A percentile compares a stretch with the other conserved stretches of the same genome.
Evolutionary conservation across 2,113 vertebrate species (phyloP).

Genomic region (Furnarius figulus): DNA sequence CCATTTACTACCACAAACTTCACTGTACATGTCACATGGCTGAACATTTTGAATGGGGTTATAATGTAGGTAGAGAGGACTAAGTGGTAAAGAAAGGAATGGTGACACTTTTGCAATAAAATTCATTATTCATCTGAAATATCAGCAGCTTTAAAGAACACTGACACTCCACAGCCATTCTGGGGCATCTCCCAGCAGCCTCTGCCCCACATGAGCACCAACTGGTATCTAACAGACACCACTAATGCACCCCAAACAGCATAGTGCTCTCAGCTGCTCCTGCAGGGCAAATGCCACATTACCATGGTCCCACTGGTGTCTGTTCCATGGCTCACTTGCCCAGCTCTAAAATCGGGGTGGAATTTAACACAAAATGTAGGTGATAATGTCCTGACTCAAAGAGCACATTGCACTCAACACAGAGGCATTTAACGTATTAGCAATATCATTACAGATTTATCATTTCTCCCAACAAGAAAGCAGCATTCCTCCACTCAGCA

Average conservation of each 20-base stretch:
- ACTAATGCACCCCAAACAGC: background rate
- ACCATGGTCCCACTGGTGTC: rapidly evolving
- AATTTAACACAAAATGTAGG: background rate
- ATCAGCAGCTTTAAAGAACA: background rate
- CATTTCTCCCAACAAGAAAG: background rate
- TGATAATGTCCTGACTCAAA: background rate
- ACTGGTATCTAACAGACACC: background rate
- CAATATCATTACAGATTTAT: background rate
- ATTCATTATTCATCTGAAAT: background rate
- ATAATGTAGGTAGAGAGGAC: background rate
- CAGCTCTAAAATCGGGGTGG: background rate
- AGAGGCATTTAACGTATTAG: background rate
- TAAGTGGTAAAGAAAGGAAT: background rate
- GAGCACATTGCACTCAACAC: rapidly evolving
- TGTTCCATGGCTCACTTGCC: background rate
- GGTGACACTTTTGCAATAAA: background rate
- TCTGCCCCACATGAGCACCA: background rate
- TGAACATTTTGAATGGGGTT: background rate
- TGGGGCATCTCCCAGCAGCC: background rate
- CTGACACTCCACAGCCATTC: background rate
- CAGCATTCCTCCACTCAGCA: background rate
- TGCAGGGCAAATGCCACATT: background rate
- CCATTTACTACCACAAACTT: background rate
- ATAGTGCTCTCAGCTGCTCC: background rate
- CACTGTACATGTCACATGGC: background rate